Base-by-base conservation (phyloP, 2,113 vertebrate genomes). In the Globicephala melas region DNA sequence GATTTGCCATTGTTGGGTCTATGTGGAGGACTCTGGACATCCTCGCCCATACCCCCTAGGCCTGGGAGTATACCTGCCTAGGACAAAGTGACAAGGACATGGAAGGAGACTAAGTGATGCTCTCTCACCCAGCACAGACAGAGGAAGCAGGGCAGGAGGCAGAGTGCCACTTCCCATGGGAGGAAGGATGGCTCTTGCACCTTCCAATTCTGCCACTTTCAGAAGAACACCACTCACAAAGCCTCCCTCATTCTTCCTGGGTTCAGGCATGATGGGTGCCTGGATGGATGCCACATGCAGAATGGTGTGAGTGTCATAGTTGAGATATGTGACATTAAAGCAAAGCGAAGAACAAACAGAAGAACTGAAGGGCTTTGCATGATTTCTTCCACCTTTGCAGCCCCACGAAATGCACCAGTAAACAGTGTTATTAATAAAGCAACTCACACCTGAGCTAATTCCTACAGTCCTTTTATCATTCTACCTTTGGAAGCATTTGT, bases 221-320 rank as follows among this genome's bases (percentile, higher is more conserved):
- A 38, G 44, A 91, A 73, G 9, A 44, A 14, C 65, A 25, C 25
- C 15, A 5, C 28, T 53, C 63, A 23, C 47, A 62, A 28, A 38
- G 20, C 36, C 20, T 88, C 62, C 1, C 9, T 89, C 77, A 58
- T 76, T 47, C 77, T n/a, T 50, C 62, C 33, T 41, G 8, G 23
- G 2, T 65, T 76, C 55, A 15, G 53, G 60, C 13, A 12, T 1
- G 70, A 53, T 13, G 21, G 10, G 3, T 63, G 3, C 44, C 79
- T 62, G 47, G 18, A 14, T 5, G 8, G 36, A 31, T 0, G 6
- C 25, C 25, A 0, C 5, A 1, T 2, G 2, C 7, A n/a, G 68
- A 53, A 20, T 8, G 4, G 15, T 73, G 82, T 80, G 68, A 41
- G 26, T 3, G 5, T 67, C 70, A 13, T 12, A 44, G 33, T 28